Evolutionary conservation across 2,888 invertebrate genomes (phyloP), one percentile per base, ranked within the genome.

Genomic region (Silvanus unidentatus): DNA sequence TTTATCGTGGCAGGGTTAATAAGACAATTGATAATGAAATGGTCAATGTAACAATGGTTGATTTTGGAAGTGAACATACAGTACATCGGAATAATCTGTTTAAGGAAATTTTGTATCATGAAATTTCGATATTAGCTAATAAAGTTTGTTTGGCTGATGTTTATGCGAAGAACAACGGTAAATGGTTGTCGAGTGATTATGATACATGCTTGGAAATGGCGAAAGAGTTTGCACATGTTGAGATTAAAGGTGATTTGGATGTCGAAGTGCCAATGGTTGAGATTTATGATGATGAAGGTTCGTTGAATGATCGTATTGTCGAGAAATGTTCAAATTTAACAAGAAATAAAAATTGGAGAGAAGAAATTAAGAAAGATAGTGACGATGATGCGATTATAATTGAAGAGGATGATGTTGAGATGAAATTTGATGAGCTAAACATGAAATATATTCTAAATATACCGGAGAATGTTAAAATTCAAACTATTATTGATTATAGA

Each of bases 61-160:
- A 93, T 71, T 93, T 86, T 62, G 93, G 93, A 0, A 91, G 89
- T 62, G 73, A 79, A 32, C 91, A 92, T 66, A 65, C 68, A 0
- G 80, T 85, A 45, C 55, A 72, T 0, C 71, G 76, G 10, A 65
- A 71, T 1, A 75, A 81, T 42, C 59, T 91, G 40, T 74, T 82
- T 13, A 81, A 80, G 50, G 76, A 77, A 53, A 75, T 84, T 1
- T 76, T 81, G 3, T 76, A 84, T 37, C 73, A 78, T 0, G 73
- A 85, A 40, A 73, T 88, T 44, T 87, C 87, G 0, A 75, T 78
- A 10, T 80, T 87, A 64, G 79, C 82, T 0, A 76, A 77, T 37
- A 80, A 75, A 59, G 82, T 84, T 53, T 57, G 72, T 9, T 72
- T 91, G 14, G 57, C 74, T 36, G 75, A 76, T 12, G 69, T 84